phyloP scores from a whole-genome alignment of 2,888 invertebrate species.

The Pediacus dermestoides region DNA sequence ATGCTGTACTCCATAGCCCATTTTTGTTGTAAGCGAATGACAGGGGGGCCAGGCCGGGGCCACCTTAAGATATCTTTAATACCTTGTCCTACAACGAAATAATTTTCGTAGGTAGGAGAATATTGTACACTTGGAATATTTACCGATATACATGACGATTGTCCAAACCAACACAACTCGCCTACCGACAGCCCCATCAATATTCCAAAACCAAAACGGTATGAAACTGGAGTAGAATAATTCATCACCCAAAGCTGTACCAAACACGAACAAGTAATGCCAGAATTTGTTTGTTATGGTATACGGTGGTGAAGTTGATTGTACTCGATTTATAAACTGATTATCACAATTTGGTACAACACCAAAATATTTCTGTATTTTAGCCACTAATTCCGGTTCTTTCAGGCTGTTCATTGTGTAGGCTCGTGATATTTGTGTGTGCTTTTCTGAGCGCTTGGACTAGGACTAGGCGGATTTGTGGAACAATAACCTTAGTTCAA shows the following conservation, averaged over 20 bases:
- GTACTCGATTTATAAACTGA: too few relatives aligned
- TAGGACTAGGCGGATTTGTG: too few relatives aligned
- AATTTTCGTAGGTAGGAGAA: neutral
- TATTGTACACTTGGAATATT: slow-evolving; percentile 29
- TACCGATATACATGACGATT: slow-evolving; percentile 79
- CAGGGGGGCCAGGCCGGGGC: slow-evolving; percentile 85
- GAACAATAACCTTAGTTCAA: too few relatives aligned
- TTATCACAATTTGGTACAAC: too few relatives aligned
- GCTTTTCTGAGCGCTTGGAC: too few relatives aligned
- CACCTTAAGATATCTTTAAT: slow-evolving; percentile 83
- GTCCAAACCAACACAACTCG: slow-evolving; percentile 81
- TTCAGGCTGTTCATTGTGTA: slow-evolving; percentile 69
- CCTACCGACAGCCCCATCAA: slow-evolving; percentile 82
- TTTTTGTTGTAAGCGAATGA: slow-evolving; percentile 76
- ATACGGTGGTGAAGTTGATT: too few relatives aligned
- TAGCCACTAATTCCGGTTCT: slow-evolving; percentile 71
- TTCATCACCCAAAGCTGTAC: slow-evolving; percentile 86
- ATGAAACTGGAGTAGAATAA: slow-evolving; percentile 88
- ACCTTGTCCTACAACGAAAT: slow-evolving; percentile 65
- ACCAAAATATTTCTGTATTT: slow-evolving; percentile 77
- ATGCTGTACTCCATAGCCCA: slow-evolving; percentile 92
- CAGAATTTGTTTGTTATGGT: slow-evolving; percentile 70
- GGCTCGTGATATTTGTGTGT: too few relatives aligned
- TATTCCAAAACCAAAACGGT: slow-evolving; percentile 93
- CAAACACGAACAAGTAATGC: slow-evolving; percentile 81